Evolutionary conservation across 1,140 invertebrate genomes (phyloP), one percentile per base, ranked within the genome.

Genomic region (Drosophila willistoni): DNA sequence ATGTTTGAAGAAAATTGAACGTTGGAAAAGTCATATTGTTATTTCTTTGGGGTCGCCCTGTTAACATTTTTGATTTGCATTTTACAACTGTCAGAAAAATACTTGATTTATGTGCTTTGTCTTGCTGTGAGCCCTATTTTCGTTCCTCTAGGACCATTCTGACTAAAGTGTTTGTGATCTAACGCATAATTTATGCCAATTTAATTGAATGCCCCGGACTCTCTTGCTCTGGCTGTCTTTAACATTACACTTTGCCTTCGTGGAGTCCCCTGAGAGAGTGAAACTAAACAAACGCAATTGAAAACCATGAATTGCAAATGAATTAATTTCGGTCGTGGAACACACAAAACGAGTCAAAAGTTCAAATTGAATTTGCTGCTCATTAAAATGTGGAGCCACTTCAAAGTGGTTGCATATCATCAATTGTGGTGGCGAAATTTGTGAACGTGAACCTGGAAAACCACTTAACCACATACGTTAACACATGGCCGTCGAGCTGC

Each of bases 221-320:
- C 22, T 25, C 2, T 25, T 3, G 22, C 12, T 12, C n/a, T n/a
- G n/a, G 42, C 14, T 42, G 13, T 13, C 54, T 17, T 17, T 9
- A n/a, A 7, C 22, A 25, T 39, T 29, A 12, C 10, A 51, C 22
- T 42, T 33, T 12, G 55, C 25, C 29, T 13, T 3, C 34, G 1
- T 29, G 14, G 12, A 57, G 62, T 60, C n/a, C 65, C 29, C 29
- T 19, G 36, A 61, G 62, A 64, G 62, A 65, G 33, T 17, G n/a
- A 56, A 61, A 51, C 74, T 57, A 78, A 83, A 77, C 76, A 83
- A 81, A 82, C 73, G 85, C 77, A 89, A 89, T 89, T 81, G 77
- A 80, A 81, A 76, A 79, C 73, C 83, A 77, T 86, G 84, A 89
- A 89, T 86, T 86, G 83, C 80, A 89, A 89, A 87, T 89, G 84